Evolutionary conservation across 1,140 invertebrate genomes (phyloP).

Genomic region (Drosophila lacertosa): DNA sequence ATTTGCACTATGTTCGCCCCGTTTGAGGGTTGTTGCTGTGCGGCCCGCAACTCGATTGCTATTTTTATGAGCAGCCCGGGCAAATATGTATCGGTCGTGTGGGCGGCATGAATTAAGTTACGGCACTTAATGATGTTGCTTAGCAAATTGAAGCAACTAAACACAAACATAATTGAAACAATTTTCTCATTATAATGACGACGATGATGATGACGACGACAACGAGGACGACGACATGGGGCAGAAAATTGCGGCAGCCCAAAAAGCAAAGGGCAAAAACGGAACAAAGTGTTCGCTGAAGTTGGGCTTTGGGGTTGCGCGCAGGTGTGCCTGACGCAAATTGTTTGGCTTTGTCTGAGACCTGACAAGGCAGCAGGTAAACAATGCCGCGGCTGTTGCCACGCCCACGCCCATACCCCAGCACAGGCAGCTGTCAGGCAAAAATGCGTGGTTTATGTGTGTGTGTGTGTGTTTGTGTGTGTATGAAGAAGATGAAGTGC

Average conservation of each 20-base stretch:
- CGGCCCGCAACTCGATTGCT: conserved; percentile 60
- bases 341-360: conserved; percentile 66
- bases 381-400: conserved; percentile 56
- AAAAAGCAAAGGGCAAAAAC: conserved; percentile 34
- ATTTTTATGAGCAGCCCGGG: conserved; percentile 62
- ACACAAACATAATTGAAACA: conserved; percentile 83
- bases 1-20: conserved; percentile 38
- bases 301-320: not conserved
- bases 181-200: conserved; percentile 82
- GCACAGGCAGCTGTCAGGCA: conserved; percentile 59
- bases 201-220: conserved; percentile 38
- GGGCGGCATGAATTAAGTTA: conserved; percentile 55
- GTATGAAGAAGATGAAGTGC: conserved; percentile 68
- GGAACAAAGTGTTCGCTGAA: conserved; percentile 9
- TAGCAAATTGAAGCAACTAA: conserved; percentile 83
- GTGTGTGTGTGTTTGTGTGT: conserved; percentile 21
- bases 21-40: conserved; percentile 54
- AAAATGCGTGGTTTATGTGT: conserved; percentile 69
- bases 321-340: conserved; percentile 74
- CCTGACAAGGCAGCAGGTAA: conserved; percentile 70
- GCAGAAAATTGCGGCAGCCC: conserved; percentile 1
- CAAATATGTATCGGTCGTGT: conserved; percentile 1
- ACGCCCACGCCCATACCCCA: conserved; percentile 4
- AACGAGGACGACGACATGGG: conserved; percentile 26
- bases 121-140: conserved; percentile 81